Base-by-base conservation (phyloP, 2,797 vertebrate species). In the Alca torda region DNA sequence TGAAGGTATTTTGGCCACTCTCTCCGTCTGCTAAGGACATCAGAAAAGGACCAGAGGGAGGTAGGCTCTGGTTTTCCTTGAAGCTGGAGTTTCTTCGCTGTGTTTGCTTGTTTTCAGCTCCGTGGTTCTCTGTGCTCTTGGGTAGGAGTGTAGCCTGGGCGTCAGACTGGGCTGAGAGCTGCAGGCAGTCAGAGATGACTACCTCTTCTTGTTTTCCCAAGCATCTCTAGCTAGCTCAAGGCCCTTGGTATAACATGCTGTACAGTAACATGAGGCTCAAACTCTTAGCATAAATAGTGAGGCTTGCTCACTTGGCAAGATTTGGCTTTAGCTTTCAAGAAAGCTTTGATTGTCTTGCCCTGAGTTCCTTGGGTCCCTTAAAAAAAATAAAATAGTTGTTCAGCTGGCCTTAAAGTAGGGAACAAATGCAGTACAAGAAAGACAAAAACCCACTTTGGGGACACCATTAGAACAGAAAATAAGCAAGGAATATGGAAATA, bases 81-180 rank as follows among this genome's bases (percentile, higher is more conserved):
- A 60, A 30, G 33, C 35, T 73, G 69, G 77, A 53, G 46, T 81
- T 74, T 73, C 37, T 81, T 77, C 37, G 31, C 51, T 80, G 39
- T 33, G 15, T 65, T 84, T 39, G 12, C 50, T 69, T 89, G 35
- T 39, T 84, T 77, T 77, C 41, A 74, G 60, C 37, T 68, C 82
- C 25, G 28, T 10, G 19, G 16, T 54, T 67, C 41, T 67, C 53
- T 59, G 26, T 64, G 72, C 30, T 84, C 6, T 74, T 3, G 3
- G 39, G n/a, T 56, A 74, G 50, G 23, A 73, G 45, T 0, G 0
- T 18, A 20, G 45, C 23, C 54, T 77, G 56, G 0, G 0, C 51
- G 30, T 43, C 54, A 35, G 60, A 50, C 33, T 20, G 1, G 1
- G 15, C 46, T 77, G 77, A 86, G 81, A 84, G 30, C 30, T 85